phyloP scores from a whole-genome alignment of 2,113 vertebrate genomes.

The Siniperca chuatsi region DNA sequence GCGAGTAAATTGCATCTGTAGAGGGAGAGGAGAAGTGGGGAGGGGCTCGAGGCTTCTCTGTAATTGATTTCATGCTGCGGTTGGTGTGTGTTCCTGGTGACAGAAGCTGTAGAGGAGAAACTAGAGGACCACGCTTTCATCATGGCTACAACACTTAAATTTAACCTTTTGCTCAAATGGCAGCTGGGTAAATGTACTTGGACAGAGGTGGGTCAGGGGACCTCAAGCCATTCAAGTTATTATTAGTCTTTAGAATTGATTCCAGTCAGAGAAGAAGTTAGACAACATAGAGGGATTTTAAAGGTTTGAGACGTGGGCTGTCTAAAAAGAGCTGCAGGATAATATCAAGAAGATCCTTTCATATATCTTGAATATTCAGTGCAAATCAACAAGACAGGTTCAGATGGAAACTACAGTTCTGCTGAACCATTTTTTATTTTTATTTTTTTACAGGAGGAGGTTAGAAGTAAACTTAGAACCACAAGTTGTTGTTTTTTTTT shows the following conservation, averaged over 20 bases:
- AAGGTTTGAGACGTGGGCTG: too few relatives aligned
- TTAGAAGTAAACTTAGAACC: background rate
- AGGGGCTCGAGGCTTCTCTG: conserved; percentile 42
- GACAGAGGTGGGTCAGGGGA: background rate
- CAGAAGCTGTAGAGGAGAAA: conserved; percentile 36
- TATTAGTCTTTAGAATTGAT: background rate
- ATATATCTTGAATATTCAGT: background rate
- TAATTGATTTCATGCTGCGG: conserved; percentile 67
- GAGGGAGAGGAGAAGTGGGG: conserved; percentile 38
- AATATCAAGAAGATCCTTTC: background rate
- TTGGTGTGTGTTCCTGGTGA: conserved; percentile 44
- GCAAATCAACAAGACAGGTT: background rate
- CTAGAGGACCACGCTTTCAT: conserved; percentile 27
- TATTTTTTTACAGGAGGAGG: background rate
- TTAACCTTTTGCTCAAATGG: conserved; percentile 37
- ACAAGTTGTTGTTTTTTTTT: too few relatives aligned
- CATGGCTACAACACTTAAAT: conserved; percentile 43
- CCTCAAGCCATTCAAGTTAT: background rate
- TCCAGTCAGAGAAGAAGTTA: background rate
- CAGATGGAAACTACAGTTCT: background rate
- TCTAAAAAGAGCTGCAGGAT: background rate
- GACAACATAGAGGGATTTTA: background rate
- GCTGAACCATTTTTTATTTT: background rate
- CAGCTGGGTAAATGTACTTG: background rate
- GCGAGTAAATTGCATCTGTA: conserved; percentile 82